Evolutionary conservation across 2,888 invertebrate genomes (phyloP).

Genomic region (Meghimatium bilineatum): DNA sequence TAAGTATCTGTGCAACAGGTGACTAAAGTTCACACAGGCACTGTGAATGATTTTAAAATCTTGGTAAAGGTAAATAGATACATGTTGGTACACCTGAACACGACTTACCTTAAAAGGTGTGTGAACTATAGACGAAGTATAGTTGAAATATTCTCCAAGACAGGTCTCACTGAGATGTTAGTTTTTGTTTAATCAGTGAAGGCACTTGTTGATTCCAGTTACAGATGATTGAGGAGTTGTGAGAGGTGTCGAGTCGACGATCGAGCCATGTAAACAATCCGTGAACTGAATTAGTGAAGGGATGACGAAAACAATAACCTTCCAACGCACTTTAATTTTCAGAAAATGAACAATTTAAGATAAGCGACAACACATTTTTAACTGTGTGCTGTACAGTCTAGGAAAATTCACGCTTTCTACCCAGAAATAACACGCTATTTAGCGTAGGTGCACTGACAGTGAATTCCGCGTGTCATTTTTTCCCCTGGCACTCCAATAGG

Average conservation of each 20-base stretch:
- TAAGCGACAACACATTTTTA: not conserved
- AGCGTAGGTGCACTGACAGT: not conserved
- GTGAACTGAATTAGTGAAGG: not conserved
- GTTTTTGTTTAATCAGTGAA: not conserved
- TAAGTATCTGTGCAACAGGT: too few species aligned
- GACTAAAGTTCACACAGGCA: too few species aligned
- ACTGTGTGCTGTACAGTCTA: not conserved
- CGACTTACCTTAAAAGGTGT: slow-evolving; percentile 14
- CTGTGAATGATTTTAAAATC: too few species aligned
- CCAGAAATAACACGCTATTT: not conserved
- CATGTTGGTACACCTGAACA: not conserved
- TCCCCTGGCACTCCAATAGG: not conserved
- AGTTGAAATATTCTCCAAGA: not conserved
- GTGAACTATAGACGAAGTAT: not conserved
- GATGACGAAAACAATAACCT: not conserved
- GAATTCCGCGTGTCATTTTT: slow-evolving; percentile 6
- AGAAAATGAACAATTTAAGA: not conserved
- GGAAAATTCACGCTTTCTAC: not conserved
- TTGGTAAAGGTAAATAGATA: not conserved
- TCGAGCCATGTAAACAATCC: not conserved
- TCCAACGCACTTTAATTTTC: too few species aligned
- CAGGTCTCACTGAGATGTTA: not conserved
- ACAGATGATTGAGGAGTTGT: not conserved
- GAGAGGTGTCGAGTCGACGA: not conserved
- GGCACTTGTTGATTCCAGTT: not conserved